Conservation (phyloP, 1,140 invertebrate genomes). For the Myzus persicae region DNA sequence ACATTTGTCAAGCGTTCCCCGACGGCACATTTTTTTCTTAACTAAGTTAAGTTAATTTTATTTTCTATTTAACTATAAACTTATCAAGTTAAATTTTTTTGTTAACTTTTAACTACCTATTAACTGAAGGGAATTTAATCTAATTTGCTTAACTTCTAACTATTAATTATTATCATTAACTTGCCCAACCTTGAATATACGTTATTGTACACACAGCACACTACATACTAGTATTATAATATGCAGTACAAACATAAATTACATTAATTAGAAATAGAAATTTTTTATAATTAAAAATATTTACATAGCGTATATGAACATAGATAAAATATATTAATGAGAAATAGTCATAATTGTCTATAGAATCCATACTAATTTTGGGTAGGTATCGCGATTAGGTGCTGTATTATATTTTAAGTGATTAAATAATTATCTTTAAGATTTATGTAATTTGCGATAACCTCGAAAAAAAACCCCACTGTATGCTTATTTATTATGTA, state of each 20-base stretch:
- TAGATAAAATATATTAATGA: not conserved
- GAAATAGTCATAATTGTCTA: not conserved
- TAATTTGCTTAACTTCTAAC: no score
- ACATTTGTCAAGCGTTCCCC: no score
- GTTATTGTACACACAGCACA: no score
- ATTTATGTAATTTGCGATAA: not conserved
- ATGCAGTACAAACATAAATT: not conserved
- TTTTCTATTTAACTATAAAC: no score
- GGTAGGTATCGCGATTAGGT: not conserved
- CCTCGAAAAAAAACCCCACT: not conserved
- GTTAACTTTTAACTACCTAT: no score
- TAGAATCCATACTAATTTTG: not conserved
- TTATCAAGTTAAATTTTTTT: no score
- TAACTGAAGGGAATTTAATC: no score
- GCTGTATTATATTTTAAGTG: not conserved
- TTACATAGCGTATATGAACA: not conserved
- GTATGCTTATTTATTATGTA: not conserved
- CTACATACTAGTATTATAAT: no score
- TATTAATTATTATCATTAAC: no score
- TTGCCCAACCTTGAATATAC: no score
- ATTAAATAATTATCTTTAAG: not conserved
- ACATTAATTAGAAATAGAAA: not conserved
- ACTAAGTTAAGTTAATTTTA: no score
- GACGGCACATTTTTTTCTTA: no score
- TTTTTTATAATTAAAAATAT: not conserved